phyloP scores from a whole-genome alignment of 2,113 vertebrate species.

The Pangasianodon hypophthalmus region DNA sequence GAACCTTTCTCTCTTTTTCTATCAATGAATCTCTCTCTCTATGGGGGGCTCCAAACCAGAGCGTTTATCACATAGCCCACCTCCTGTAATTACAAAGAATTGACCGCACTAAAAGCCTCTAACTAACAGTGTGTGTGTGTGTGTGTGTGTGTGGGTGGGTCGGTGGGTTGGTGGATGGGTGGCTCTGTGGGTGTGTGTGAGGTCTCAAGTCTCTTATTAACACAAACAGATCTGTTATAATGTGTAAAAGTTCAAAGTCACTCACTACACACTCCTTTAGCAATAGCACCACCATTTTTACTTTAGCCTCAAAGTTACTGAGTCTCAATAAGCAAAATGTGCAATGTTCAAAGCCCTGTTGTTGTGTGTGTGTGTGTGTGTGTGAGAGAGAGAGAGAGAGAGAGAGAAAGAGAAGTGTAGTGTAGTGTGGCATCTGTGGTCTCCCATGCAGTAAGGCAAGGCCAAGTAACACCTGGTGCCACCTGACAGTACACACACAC shows the following conservation, averaged over 20 bases:
- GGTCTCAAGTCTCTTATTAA: conserved; percentile 9
- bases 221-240: not conserved
- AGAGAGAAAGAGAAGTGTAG: not conserved
- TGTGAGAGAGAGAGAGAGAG: not conserved
- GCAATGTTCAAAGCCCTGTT: not conserved
- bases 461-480: conserved; percentile 56
- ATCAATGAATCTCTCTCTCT: conserved; percentile 10
- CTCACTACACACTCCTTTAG: not conserved
- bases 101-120: conserved; percentile 35
- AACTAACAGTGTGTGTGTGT: not conserved
- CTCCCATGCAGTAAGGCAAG: conserved; percentile 40
- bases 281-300: not conserved
- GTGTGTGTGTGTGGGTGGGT: not conserved
- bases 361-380: conserved; percentile 1
- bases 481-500: conserved; percentile 46
- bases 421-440: conserved; percentile 29
- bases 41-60: conserved; percentile 54
- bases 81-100: conserved; percentile 47
- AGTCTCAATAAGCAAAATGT: not conserved
- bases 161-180: too few species aligned
- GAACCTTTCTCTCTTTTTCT: not conserved
- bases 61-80: conserved; percentile 37
- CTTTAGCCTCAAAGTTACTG: not conserved
- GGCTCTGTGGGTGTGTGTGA: not conserved
- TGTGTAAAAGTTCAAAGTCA: not conserved